Conservation (phyloP, 2,113 vertebrate genomes). For the Daboia siamensis region DNA sequence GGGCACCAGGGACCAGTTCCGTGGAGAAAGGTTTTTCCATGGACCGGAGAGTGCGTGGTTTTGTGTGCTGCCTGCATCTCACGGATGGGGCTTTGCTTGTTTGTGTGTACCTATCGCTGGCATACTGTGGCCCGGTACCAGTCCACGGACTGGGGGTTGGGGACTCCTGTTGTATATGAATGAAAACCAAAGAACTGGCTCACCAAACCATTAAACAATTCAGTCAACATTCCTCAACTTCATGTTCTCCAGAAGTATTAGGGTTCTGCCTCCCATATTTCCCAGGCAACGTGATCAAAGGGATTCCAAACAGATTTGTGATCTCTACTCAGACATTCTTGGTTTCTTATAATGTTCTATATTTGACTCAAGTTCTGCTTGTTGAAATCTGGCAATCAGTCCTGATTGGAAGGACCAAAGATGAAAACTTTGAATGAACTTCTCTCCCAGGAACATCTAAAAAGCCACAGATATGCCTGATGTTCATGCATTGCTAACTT, state of each 20-base stretch:
- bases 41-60: too few relatives aligned
- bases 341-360: not conserved
- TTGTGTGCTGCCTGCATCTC: too few relatives aligned
- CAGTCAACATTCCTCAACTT: not conserved
- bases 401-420: not conserved
- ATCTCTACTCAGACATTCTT: not conserved
- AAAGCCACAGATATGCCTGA: not conserved
- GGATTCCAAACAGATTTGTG: not conserved
- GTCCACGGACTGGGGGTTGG: too few relatives aligned
- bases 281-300: not conserved
- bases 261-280: not conserved
- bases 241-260: not conserved
- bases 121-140: too few relatives aligned
- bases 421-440: not conserved
- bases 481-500: not conserved
- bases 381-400: not conserved
- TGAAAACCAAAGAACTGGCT: not conserved
- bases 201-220: not conserved
- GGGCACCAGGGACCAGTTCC: too few relatives aligned
- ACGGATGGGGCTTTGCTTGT: too few relatives aligned
- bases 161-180: not conserved
- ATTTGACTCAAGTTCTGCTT: not conserved
- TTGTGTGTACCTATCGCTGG: too few relatives aligned
- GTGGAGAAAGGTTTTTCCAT: too few relatives aligned
- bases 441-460: not conserved